Conservation (phyloP, 2,113 vertebrate genomes). For the Furnarius figulus region DNA sequence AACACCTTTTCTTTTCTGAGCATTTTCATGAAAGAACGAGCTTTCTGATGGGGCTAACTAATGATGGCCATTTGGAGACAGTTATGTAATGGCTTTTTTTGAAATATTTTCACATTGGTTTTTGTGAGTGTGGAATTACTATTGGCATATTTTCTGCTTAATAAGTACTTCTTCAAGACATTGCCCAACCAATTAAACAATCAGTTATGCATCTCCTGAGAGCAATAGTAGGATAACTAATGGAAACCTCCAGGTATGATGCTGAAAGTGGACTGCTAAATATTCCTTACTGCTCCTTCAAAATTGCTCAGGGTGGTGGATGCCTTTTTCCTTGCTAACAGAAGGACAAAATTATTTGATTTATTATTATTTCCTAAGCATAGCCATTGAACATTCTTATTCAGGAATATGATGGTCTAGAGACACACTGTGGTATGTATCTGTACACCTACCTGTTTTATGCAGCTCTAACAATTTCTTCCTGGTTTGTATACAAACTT, state of each 20-base stretch:
- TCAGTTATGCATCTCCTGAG: constrained; percentile 34
- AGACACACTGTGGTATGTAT: not conserved
- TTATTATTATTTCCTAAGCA: not conserved
- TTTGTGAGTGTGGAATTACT: not conserved
- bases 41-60: not conserved
- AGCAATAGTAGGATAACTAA: not conserved
- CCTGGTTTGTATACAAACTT: not conserved
- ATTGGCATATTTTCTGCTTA: constrained; percentile 31
- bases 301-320: not conserved
- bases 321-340: not conserved
- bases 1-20: not conserved
- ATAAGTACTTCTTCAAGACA: constrained; percentile 38
- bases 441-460: not conserved
- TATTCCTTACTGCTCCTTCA: not conserved
- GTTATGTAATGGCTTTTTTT: not conserved
- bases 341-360: not conserved
- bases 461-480: not conserved
- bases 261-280: constrained; percentile 13
- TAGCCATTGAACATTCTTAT: not conserved
- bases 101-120: not conserved
- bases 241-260: constrained; percentile 32
- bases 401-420: not conserved
- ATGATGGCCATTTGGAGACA: not conserved
- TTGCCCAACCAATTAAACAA: constrained; percentile 41
- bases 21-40: not conserved